Evolutionary conservation across 2,888 invertebrate species (phyloP).

Genomic region (Isoperla grammatica): DNA sequence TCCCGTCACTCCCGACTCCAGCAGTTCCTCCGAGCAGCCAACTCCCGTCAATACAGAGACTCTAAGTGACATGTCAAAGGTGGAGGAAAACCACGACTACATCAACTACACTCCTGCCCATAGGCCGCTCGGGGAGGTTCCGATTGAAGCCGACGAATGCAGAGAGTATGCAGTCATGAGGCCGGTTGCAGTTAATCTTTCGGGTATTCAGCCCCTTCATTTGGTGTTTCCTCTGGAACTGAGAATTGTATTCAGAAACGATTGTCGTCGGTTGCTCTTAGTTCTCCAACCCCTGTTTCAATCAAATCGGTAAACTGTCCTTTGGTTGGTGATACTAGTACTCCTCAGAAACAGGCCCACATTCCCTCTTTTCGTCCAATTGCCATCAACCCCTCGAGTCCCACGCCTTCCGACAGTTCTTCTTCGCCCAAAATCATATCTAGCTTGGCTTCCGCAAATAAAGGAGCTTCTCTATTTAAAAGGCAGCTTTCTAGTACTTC

Average conservation of each 20-base stretch:
- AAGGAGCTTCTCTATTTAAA: conserved; percentile 4
- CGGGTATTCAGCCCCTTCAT: conserved; percentile 23
- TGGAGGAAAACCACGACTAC: conserved; percentile 39
- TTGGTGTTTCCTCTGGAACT: neutral
- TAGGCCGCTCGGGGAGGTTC: neutral
- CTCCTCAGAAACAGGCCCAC: conserved; percentile 29
- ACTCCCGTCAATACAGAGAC: conserved; percentile 42
- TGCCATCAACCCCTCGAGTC: neutral
- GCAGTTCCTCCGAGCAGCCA: conserved; percentile 35
- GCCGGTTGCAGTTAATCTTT: conserved; percentile 31
- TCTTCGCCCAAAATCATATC: neutral
- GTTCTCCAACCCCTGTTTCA: neutral
- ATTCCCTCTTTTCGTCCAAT: conserved; percentile 3
- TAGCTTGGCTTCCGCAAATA: neutral
- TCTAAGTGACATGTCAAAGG: conserved; percentile 36
- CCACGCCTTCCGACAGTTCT: conserved; percentile 5
- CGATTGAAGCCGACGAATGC: conserved; percentile 39
- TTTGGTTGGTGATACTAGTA: neutral
- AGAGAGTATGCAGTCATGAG: conserved; percentile 33
- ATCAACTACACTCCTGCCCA: conserved; percentile 41
- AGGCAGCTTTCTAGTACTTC: conserved; percentile 11
- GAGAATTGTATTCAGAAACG: conserved; percentile 1
- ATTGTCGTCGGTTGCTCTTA: neutral
- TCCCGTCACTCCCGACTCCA: conserved; percentile 37
- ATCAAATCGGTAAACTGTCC: neutral